phyloP scores from a whole-genome alignment of 2,888 invertebrate genomes.

The Erannis defoliaria region DNA sequence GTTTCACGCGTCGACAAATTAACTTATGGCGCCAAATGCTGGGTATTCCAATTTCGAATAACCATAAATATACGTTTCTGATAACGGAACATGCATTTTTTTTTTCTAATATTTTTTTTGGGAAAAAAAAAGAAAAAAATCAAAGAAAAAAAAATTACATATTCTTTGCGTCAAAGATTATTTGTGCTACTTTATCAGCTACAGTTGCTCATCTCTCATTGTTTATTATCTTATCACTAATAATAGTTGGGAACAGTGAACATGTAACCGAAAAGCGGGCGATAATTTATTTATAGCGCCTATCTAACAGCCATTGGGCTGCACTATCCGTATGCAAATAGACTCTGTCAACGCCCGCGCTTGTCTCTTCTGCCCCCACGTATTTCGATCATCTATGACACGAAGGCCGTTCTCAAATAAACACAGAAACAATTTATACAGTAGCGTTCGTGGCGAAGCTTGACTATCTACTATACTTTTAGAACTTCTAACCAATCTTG shows the following conservation, averaged over 20 bases:
- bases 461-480: too few relatives aligned
- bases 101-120: too few relatives aligned
- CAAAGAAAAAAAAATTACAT: too few relatives aligned
- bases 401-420: constrained; percentile 16
- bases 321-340: constrained; percentile 63
- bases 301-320: constrained; percentile 52
- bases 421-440: not conserved
- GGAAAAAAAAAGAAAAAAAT: too few relatives aligned
- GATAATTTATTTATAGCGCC: constrained; percentile 53
- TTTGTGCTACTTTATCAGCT: not conserved
- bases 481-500: too few relatives aligned
- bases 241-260: constrained; percentile 53
- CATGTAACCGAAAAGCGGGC: constrained; percentile 48
- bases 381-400: constrained; percentile 50
- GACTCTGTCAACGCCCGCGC: constrained; percentile 54
- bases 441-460: too few relatives aligned
- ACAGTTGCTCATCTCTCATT: constrained; percentile 17
- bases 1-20: too few relatives aligned
- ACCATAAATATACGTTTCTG: too few relatives aligned
- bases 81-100: too few relatives aligned
- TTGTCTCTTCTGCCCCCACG: constrained; percentile 49
- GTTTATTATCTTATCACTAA: constrained; percentile 21
- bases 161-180: not conserved
- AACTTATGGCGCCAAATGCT: too few relatives aligned
- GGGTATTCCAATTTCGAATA: too few relatives aligned